Conservation (phyloP, 1,140 invertebrate species). For the Drosophila carrolli region DNA sequence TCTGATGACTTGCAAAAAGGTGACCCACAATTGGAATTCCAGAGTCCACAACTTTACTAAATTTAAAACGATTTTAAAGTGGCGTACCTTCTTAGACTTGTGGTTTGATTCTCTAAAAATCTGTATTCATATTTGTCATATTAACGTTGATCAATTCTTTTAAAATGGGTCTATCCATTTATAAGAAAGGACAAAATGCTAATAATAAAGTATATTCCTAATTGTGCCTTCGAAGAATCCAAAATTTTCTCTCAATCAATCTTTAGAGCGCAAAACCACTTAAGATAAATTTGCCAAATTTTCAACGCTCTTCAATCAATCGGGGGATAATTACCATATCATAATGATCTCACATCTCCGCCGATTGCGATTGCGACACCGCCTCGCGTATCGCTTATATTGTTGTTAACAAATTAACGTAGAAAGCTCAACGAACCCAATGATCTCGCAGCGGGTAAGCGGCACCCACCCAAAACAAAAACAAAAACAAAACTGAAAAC, state of each 20-base stretch:
- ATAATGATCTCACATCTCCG: conserved; percentile 55
- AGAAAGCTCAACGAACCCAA: conserved; percentile 79
- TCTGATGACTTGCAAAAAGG: no score
- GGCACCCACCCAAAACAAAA: conserved; percentile 61
- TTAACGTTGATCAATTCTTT: no score
- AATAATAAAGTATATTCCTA: not conserved
- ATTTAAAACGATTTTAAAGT: no score
- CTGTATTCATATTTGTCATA: no score
- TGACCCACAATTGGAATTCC: no score
- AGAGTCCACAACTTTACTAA: no score
- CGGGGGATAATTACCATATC: conserved; percentile 64
- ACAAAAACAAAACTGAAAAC: conserved; percentile 7
- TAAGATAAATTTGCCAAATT: conserved; percentile 68
- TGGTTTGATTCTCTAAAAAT: no score
- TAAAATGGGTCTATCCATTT: no score
- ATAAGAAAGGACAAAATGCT: no score
- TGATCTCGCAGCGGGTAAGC: conserved; percentile 66
- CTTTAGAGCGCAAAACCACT: conserved; percentile 18
- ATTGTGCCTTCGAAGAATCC: not conserved
- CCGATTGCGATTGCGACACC: conserved; percentile 55
- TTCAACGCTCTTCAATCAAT: conserved; percentile 60
- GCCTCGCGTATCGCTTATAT: conserved; percentile 50
- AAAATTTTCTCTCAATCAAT: not conserved
- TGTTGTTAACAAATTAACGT: conserved; percentile 82
- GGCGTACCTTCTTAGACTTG: no score